Conservation (phyloP, 2,797 vertebrate genomes). For the Hirundo rustica region DNA sequence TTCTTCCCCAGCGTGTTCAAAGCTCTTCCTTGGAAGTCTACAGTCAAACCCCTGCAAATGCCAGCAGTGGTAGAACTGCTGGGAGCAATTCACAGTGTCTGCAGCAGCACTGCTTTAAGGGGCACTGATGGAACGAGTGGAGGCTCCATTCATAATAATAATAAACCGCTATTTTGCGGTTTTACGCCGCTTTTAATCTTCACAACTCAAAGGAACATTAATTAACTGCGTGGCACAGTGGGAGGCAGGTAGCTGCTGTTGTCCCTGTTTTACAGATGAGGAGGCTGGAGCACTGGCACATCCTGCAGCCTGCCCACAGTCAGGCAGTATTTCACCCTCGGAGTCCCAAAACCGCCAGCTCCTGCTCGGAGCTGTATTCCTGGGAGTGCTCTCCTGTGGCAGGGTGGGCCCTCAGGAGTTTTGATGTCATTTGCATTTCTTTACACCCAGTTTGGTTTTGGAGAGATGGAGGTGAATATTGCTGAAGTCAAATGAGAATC, state of each 20-base stretch:
- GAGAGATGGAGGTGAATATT: background rate
- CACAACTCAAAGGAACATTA: slow-evolving; percentile 40
- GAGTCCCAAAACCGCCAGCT: background rate
- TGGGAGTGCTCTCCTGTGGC: background rate
- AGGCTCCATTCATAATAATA: slow-evolving; percentile 35
- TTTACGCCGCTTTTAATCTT: slow-evolving; percentile 15
- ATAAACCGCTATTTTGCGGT: background rate
- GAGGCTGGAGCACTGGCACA: background rate
- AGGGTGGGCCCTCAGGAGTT: background rate
- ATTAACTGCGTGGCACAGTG: background rate
- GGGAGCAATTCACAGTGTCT: background rate
- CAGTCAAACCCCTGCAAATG: background rate
- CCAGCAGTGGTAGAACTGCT: background rate
- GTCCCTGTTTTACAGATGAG: background rate
- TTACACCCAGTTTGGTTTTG: background rate
- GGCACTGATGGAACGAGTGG: background rate
- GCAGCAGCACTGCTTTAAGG: background rate
- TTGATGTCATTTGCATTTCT: background rate
- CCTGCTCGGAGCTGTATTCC: background rate
- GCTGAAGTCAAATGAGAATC: background rate
- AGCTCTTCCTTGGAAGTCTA: background rate
- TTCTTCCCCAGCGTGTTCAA: background rate
- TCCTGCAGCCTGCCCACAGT: background rate
- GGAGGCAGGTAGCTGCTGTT: slow-evolving; percentile 24
- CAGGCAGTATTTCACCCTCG: background rate